Conservation (phyloP, 2,797 vertebrate genomes). For the Vespertilio murinus region DNA sequence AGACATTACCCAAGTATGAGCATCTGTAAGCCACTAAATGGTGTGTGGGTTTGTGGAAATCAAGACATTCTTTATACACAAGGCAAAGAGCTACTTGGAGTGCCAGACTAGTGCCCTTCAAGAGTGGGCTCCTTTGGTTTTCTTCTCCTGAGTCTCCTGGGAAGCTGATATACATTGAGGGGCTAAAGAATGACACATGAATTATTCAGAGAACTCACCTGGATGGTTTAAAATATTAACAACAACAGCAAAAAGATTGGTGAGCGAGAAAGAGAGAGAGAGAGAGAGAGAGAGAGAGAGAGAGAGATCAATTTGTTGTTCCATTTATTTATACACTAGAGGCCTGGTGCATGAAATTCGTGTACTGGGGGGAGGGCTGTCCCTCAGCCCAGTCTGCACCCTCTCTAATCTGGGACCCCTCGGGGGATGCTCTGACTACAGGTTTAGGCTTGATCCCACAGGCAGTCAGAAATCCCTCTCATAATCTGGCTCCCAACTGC, state of each 20-base stretch:
- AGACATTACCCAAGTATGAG: background rate
- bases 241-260: too few relatives aligned
- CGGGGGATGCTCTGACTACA: too few relatives aligned
- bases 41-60: background rate
- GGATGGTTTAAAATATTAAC: background rate
- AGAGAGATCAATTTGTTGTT: background rate
- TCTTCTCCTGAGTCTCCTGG: background rate
- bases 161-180: background rate
- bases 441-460: too few relatives aligned
- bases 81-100: background rate
- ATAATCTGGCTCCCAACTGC: too few relatives aligned
- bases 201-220: background rate
- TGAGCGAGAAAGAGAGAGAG: too few relatives aligned
- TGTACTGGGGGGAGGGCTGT: too few relatives aligned
- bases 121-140: background rate
- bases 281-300: too few relatives aligned
- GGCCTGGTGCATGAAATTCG: too few relatives aligned
- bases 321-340: background rate
- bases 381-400: too few relatives aligned
- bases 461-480: too few relatives aligned
- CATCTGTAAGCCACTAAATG: background rate
- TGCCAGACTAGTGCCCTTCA: background rate
- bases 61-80: background rate
- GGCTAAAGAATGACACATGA: background rate
- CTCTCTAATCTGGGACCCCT: too few relatives aligned